Conservation (phyloP, 2,797 vertebrate species). For the Brachymystax lenok region DNA sequence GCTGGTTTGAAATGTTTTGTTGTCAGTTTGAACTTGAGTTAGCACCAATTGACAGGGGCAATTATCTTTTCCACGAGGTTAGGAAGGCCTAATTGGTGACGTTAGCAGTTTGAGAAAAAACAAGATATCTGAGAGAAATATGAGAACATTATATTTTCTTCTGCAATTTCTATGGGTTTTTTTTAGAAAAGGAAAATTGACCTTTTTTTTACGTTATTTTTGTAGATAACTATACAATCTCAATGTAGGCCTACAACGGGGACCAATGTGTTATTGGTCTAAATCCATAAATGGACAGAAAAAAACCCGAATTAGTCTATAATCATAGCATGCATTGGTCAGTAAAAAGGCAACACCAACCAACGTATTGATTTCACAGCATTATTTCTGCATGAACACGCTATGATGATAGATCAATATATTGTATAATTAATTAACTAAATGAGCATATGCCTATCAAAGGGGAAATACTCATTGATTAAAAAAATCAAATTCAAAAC, state of each 20-base stretch:
- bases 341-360: background rate
- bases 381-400: background rate
- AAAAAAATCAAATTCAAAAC: background rate
- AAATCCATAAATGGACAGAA: background rate
- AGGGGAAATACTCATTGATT: background rate
- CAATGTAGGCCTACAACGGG: background rate
- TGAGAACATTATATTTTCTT: no score
- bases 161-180: background rate
- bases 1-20: no score
- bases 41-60: no score
- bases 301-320: background rate
- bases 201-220: background rate
- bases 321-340: background rate
- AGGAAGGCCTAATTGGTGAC: no score
- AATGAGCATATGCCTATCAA: no score
- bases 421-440: background rate
- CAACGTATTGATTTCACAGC: background rate
- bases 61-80: no score
- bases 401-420: background rate
- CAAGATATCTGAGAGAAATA: no score
- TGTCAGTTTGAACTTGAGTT: no score
- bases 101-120: no score
- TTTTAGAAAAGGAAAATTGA: background rate
- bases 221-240: background rate
- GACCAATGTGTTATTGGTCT: no score